Evolutionary conservation across 2,888 invertebrate genomes (phyloP), one percentile per base, ranked within the genome.

Genomic region (Baccha elongata): DNA sequence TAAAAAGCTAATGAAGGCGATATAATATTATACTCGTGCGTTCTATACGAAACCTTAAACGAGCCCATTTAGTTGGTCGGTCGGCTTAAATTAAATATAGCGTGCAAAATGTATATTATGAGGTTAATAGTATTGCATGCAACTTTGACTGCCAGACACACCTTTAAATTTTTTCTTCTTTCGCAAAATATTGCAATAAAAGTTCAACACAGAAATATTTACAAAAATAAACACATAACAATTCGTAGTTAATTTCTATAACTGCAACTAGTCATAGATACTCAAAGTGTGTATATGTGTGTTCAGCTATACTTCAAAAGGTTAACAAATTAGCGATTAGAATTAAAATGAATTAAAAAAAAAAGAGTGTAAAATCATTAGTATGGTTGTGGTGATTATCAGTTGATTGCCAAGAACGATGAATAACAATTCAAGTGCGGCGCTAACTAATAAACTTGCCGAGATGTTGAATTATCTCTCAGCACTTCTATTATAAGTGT

Each of bases 91-190:
- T n/a, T n/a, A 53, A 50, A 78, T 40, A 73, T 83, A 55, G 83
- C 83, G 78, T 83, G 83, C 83, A 78, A 68, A 73, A 78, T 83
- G 78, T 78, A 72, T 83, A 83, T 83, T 83, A 83, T 58, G 55
- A 71, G 67, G 71, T 67, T 72, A 60, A 78, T 55, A 48, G 29
- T 60, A 44, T 78, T 68, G 83, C 83, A 83, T 78, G 83, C 83
- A 73, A 72, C 35, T 44, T 32, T 35, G 19, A 68, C 65, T 46
- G 13, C 48, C 32, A 21, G 72, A 40, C 76, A 83, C 78, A 78
- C 83, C 83, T 83, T 60, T 65, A 71, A 60, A 44, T 52, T 32
- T 32, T 32, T 32, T 32, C 8, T 32, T n/a, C n/a, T 37, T 69
- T 58, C 8, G 73, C 73, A 68, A 29, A 48, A 75, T 52, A 64